Evolutionary conservation across 2,888 invertebrate species (phyloP).

Genomic region (Hesperia comma): DNA sequence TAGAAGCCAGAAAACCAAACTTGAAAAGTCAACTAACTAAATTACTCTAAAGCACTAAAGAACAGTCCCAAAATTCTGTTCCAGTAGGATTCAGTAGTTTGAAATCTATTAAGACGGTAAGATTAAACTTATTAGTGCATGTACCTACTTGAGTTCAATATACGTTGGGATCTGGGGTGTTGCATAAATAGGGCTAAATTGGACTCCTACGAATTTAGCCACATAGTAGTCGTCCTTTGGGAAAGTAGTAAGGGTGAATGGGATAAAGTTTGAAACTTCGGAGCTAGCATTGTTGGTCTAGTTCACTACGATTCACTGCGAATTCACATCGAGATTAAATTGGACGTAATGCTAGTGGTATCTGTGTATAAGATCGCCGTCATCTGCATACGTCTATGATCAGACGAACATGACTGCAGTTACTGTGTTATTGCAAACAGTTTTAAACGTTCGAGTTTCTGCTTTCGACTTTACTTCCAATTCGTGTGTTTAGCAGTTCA

Average conservation of each 20-base stretch:
- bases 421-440: slow-evolving; percentile 1
- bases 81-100: slow-evolving; percentile 15
- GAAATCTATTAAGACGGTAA: slow-evolving; percentile 46
- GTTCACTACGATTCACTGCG: slow-evolving; percentile 58
- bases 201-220: slow-evolving; percentile 62
- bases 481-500: slow-evolving; percentile 6
- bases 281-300: slow-evolving; percentile 69
- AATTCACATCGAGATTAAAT: slow-evolving; percentile 70
- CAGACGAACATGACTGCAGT: slow-evolving; percentile 17
- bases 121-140: slow-evolving; percentile 44
- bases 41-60: slow-evolving; percentile 11
- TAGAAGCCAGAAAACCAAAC: slow-evolving; percentile 15
- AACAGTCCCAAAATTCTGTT: slow-evolving; percentile 17
- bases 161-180: slow-evolving; percentile 55
- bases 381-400: slow-evolving; percentile 43
- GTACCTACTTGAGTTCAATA: slow-evolving; percentile 47
- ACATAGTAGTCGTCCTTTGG: slow-evolving; percentile 62
- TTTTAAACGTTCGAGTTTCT: slow-evolving; percentile 18
- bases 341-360: slow-evolving; percentile 61
- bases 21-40: slow-evolving; percentile 1
- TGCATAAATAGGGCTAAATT: slow-evolving; percentile 73
- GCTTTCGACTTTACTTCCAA: slow-evolving; percentile 1
- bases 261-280: slow-evolving; percentile 73
- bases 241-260: slow-evolving; percentile 46
- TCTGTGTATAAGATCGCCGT: slow-evolving; percentile 60